Percentiles rank a stretch among this genome's conserved stretches.
Conservation (phyloP, 2,888 invertebrate genomes). For the Tenthredo distinguenda region DNA sequence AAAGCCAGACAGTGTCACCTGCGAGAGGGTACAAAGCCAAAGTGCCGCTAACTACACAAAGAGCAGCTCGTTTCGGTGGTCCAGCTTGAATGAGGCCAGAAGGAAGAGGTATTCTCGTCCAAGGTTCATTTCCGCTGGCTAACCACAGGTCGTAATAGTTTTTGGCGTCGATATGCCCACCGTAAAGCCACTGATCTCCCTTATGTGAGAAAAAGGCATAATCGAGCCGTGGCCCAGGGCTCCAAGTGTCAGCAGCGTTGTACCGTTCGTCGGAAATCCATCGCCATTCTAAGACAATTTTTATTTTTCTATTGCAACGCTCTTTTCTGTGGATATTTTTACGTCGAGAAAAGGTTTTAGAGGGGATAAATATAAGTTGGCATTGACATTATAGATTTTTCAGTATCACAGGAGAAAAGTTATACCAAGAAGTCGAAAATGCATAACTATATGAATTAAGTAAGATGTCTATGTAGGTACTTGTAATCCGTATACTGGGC, state of each 20-base stretch:
- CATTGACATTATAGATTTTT: neutral
- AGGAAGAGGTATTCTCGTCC: slow-evolving; percentile 48
- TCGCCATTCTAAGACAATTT: slow-evolving; percentile 47
- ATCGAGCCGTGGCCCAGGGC: slow-evolving; percentile 45
- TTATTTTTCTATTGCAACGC: neutral
- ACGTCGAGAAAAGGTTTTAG: neutral
- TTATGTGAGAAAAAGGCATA: slow-evolving; percentile 46
- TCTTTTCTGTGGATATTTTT: neutral
- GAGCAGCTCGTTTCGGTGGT: slow-evolving; percentile 44
- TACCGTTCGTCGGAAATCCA: slow-evolving; percentile 50
- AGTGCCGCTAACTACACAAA: slow-evolving; percentile 32
- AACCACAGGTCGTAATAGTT: slow-evolving; percentile 53
- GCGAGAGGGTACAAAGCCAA: slow-evolving; percentile 49
- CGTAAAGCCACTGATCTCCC: slow-evolving; percentile 52
- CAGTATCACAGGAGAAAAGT: neutral
- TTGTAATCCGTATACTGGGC: neutral
- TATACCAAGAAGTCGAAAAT: neutral
- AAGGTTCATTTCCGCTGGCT: slow-evolving; percentile 35
- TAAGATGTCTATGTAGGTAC: neutral
- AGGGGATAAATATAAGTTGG: neutral
- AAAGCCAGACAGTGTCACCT: slow-evolving; percentile 59
- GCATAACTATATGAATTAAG: neutral
- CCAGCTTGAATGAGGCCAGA: slow-evolving; percentile 42
- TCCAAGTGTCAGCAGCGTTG: slow-evolving; percentile 37
- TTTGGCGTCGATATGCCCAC: slow-evolving; percentile 46